phyloP scores from a whole-genome alignment of 2,797 vertebrate genomes.

The Menidia menidia region DNA sequence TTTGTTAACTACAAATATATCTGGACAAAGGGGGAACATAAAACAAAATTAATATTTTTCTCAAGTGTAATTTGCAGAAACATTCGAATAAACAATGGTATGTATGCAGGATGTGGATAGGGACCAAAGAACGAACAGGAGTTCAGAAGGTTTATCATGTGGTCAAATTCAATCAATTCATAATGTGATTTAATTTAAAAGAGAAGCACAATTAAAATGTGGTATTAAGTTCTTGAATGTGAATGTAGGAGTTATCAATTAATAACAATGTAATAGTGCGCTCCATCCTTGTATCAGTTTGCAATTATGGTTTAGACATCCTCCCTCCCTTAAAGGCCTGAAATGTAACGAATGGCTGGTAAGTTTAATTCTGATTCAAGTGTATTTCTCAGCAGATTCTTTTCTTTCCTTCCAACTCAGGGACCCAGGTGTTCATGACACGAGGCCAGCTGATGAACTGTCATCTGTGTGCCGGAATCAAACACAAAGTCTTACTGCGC shows the following conservation, averaged over 20 bases:
- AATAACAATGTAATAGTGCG: slow-evolving; percentile 3
- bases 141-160: slow-evolving; percentile 25
- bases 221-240: slow-evolving; percentile 5
- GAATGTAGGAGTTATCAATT: background rate
- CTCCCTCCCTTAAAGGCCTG: slow-evolving; percentile 10
- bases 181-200: slow-evolving; percentile 14
- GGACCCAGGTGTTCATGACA: slow-evolving; percentile 97
- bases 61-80: slow-evolving; percentile 2
- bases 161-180: slow-evolving; percentile 18
- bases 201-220: slow-evolving; percentile 11
- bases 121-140: slow-evolving; percentile 18
- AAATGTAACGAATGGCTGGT: background rate
- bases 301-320: background rate
- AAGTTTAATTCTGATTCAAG: slow-evolving; percentile 6
- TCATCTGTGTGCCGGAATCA: slow-evolving; percentile 96
- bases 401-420: slow-evolving; percentile 68
- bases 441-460: slow-evolving; percentile 99
- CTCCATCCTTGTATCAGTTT: slow-evolving; percentile 15
- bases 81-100: background rate
- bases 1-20: slow-evolving; percentile 33
- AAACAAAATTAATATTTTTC: slow-evolving; percentile 4
- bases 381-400: slow-evolving; percentile 9
- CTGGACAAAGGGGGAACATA: background rate
- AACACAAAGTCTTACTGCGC: slow-evolving; percentile 96
- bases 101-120: background rate